Evolutionary conservation across 2,113 vertebrate species (phyloP).

Genomic region (Crotalus horridus): DNA sequence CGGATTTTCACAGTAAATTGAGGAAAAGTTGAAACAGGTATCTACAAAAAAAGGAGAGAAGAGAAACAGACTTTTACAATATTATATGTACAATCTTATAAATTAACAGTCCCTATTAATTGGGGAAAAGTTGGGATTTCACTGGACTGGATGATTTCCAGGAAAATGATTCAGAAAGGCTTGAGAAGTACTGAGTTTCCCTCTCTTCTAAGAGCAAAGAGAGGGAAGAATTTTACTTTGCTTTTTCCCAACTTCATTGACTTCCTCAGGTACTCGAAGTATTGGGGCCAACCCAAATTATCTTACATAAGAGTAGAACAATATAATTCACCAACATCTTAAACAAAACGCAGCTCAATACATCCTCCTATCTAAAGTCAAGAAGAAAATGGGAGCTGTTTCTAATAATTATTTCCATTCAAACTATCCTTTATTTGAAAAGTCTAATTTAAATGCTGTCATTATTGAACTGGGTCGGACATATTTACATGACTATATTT

Average conservation of each 20-base stretch:
- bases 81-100: not conserved
- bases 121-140: not conserved
- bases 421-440: not conserved
- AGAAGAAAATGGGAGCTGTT: not conserved
- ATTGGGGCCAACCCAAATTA: not conserved
- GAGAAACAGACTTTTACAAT: not conserved
- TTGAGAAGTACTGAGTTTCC: not conserved
- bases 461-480: not conserved
- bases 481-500: not conserved
- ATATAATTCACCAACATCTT: not conserved
- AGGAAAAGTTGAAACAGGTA: constrained; percentile 18
- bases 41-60: constrained; percentile 19
- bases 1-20: constrained; percentile 13
- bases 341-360: not conserved
- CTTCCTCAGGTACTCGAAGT: not conserved
- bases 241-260: not conserved
- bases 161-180: not conserved
- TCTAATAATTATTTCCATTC: not conserved
- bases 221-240: not conserved
- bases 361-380: not conserved
- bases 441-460: not conserved
- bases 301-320: not conserved
- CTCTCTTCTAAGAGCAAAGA: not conserved
- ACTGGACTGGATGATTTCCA: not conserved
- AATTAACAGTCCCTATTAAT: not conserved